A percentile compares a stretch with the other conserved stretches of the same genome.
Evolutionary conservation across 2,797 vertebrate species (phyloP).

Genomic region (Myotis pilosus): DNA sequence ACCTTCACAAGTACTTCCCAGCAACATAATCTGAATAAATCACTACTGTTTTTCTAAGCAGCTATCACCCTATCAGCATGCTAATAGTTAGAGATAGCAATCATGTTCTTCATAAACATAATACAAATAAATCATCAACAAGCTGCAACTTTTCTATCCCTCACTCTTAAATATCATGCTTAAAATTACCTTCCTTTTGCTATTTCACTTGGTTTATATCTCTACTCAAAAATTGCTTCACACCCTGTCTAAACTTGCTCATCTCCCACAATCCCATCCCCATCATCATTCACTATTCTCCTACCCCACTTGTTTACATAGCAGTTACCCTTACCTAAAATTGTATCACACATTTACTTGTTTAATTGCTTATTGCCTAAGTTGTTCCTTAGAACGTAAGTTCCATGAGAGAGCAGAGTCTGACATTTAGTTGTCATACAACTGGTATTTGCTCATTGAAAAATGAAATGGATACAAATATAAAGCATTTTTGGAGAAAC

Average conservation of each 20-base stretch:
- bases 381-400: background rate
- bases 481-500: background rate
- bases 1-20: constrained; percentile 28
- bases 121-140: constrained; percentile 51
- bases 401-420: background rate
- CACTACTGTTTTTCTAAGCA: constrained; percentile 15
- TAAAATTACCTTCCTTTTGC: background rate
- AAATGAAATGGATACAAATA: constrained; percentile 16
- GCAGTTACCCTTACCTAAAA: background rate
- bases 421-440: background rate
- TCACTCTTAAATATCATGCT: background rate
- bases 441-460: background rate
- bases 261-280: background rate
- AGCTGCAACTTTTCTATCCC: background rate
- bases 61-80: constrained; percentile 26
- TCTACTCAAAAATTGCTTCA: background rate
- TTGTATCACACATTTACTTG: background rate
- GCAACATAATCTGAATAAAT: constrained; percentile 51
- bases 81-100: background rate
- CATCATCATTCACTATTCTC: background rate
- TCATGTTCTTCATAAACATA: background rate
- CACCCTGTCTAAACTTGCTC: background rate
- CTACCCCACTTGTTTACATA: background rate
- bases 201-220: background rate
- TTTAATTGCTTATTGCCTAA: background rate